phyloP scores from a whole-genome alignment of 1,140 invertebrate genomes.

The Acyrthosiphon pisum region DNA sequence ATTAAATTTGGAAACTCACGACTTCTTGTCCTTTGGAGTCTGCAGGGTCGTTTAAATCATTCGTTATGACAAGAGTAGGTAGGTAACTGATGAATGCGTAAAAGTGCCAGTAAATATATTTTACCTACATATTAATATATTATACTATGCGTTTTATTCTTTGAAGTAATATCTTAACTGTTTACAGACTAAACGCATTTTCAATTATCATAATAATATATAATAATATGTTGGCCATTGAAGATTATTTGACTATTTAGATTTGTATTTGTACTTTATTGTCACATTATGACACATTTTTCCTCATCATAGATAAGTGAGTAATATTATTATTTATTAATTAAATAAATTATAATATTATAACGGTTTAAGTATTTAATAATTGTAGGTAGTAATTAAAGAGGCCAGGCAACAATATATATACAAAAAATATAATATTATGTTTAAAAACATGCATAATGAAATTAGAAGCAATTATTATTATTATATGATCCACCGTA shows the following conservation, averaged over 20 bases:
- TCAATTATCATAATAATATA: background rate
- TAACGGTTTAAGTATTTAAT: background rate
- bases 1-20: conserved; percentile 11
- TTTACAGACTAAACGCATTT: background rate
- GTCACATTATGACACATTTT: background rate
- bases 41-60: background rate
- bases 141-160: background rate
- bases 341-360: background rate
- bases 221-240: background rate
- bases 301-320: background rate
- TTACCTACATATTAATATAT: no score
- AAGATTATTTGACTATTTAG: background rate
- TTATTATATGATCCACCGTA: background rate
- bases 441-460: background rate
- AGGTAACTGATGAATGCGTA: background rate
- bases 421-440: background rate
- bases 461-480: background rate
- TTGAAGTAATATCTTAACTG: background rate
- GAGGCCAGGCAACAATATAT: background rate
- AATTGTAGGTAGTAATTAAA: background rate
- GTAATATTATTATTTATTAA: background rate
- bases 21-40: background rate
- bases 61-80: background rate
- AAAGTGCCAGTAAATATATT: background rate
- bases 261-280: background rate